Conservation (phyloP, 37 sponge, comb jelly and placozoan genomes). For the Cliona cf. orientalis region DNA sequence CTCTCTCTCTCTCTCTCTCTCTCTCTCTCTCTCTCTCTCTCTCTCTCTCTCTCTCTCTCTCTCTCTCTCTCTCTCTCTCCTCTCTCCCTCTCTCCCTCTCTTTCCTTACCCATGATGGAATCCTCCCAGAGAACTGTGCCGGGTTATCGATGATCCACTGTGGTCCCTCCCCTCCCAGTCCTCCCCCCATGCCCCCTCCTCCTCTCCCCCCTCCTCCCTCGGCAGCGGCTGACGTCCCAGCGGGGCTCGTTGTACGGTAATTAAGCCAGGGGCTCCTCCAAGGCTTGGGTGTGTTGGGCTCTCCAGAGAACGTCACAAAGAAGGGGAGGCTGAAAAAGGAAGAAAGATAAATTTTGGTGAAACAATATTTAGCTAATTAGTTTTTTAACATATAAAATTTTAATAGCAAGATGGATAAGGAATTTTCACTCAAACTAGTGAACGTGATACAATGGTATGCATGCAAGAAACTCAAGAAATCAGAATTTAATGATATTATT, state of each 20-base stretch:
- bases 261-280: conserved; percentile 78
- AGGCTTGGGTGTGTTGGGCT: conserved; percentile 57
- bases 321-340: conserved; percentile 57
- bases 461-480: no score
- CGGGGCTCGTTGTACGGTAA: conserved; percentile 36
- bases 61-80: conserved; percentile 54
- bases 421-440: no score
- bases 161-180: background rate
- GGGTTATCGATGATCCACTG: conserved; percentile 60
- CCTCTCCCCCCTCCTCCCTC: background rate
- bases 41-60: conserved; percentile 52
- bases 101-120: conserved; percentile 63
- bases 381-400: no score
- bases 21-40: conserved; percentile 4
- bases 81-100: conserved; percentile 9
- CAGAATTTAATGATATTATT: no score
- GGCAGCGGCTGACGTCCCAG: background rate
- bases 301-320: conserved; percentile 68
- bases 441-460: no score
- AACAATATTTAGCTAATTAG: no score
- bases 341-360: background rate
- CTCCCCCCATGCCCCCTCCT: background rate
- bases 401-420: no score
- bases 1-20: conserved; percentile 12
- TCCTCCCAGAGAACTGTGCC: conserved; percentile 46